A percentile compares a stretch with the other conserved stretches of the same genome.
These are phyloP conservation scores for Antennarius maculatus DNA, from an alignment of 2,797 vertebrate genomes.

Conservation along the genomic window DNA sequence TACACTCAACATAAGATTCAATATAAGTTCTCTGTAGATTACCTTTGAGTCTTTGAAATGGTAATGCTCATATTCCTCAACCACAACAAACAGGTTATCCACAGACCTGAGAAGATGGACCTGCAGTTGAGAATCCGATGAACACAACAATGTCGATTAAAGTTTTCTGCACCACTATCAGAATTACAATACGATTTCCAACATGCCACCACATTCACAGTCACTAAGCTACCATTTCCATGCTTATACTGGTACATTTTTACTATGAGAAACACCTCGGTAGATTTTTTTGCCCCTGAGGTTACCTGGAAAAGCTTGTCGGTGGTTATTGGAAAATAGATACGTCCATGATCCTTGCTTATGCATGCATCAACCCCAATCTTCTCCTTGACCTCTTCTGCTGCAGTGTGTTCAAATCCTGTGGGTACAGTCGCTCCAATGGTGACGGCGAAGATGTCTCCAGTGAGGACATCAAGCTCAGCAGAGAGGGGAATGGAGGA, in stretches of 20 bases:
- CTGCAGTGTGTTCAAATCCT: constrained; percentile 92
- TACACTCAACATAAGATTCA: background rate
- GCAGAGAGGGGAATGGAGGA: background rate
- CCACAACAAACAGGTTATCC: constrained; percentile 96
- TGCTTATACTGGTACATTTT: background rate
- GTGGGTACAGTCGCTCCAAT: constrained; percentile 96
- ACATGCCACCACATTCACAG: background rate
- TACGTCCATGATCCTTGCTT: constrained; percentile 92
- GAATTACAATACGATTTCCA: constrained; percentile 32
- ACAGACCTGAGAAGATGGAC: constrained; percentile 93
- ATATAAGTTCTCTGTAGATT: background rate
- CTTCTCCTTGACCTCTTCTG: constrained; percentile 93
- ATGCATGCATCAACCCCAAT: constrained; percentile 85
- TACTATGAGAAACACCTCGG: background rate
- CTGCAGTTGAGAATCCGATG: constrained; percentile 63
- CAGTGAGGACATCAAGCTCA: constrained; percentile 32
- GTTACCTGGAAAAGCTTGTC: constrained; percentile 86
- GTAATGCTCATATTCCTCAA: constrained; percentile 89
- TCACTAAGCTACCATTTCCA: too few relatives aligned
- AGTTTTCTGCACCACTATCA: constrained; percentile 13
- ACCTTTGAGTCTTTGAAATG: constrained; percentile 93
- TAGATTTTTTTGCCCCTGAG: background rate
- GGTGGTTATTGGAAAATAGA: constrained; percentile 91
- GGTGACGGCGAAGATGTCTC: constrained; percentile 72
- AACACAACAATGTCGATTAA: background rate